These are phyloP conservation scores for Marcusenius ussheri DNA, from an alignment of 2,113 vertebrate species.

Conservation along the genomic window DNA sequence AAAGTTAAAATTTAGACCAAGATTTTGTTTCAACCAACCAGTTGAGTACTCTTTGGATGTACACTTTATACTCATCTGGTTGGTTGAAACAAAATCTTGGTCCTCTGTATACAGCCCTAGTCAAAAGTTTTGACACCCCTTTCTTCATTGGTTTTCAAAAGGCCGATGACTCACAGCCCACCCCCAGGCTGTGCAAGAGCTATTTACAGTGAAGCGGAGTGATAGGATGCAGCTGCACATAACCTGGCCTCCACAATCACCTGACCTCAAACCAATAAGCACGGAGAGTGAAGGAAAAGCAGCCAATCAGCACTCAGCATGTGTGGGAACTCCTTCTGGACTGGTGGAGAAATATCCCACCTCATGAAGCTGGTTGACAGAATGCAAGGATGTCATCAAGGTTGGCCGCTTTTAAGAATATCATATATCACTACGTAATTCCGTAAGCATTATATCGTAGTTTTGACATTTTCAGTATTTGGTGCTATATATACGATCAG, in stretches of 20 bases:
- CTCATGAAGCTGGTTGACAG: neutral
- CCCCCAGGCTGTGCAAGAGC: neutral
- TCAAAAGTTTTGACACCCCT: neutral
- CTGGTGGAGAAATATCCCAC: neutral
- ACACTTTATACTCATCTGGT: neutral
- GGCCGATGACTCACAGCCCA: neutral
- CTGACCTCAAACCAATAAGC: neutral
- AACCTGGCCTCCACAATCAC: neutral
- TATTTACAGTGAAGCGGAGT: neutral
- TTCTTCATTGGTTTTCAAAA: neutral
- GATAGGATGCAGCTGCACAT: neutral
- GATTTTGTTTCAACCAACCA: neutral
- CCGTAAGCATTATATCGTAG: neutral
- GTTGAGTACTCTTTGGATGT: neutral
- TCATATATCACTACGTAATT: neutral
- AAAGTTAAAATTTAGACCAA: neutral
- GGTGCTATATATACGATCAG: neutral
- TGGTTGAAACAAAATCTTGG: neutral
- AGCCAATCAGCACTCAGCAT: neutral
- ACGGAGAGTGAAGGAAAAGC: neutral
- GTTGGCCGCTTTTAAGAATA: neutral
- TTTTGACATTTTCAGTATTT: neutral
- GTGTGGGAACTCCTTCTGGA: neutral
- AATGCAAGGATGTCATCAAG: neutral
- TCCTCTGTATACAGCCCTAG: neutral